A percentile compares a stretch with the other conserved stretches of the same genome.
phyloP scores from a whole-genome alignment of 2,113 vertebrate species.

The Anarhynchus alexandrinus region DNA sequence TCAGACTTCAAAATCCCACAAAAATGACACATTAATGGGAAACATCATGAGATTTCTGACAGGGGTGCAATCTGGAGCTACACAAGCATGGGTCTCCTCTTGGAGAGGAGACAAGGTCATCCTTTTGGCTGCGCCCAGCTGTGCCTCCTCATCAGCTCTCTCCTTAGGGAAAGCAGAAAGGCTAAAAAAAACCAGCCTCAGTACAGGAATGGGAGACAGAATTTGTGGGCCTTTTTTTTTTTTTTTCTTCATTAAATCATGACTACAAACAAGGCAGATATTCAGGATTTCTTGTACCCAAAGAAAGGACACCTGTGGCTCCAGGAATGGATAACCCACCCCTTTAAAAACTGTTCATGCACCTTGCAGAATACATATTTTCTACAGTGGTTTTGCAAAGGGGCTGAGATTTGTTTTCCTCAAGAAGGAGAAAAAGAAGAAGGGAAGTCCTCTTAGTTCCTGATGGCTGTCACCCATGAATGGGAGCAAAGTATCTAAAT shows the following conservation, averaged over 20 bases:
- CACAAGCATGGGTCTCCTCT: not conserved
- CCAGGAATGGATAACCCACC: not conserved
- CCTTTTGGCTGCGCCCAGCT: not conserved
- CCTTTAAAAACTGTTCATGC: not conserved
- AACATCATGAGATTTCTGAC: not conserved
- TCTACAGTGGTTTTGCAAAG: not conserved
- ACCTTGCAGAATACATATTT: not conserved
- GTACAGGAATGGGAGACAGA: not conserved
- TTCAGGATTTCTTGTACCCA: not conserved
- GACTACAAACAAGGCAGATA: not conserved
- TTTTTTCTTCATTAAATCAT: not conserved
- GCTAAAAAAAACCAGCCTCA: not conserved
- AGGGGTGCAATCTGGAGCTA: not conserved
- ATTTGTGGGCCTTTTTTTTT: not conserved
- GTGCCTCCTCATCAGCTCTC: not conserved
- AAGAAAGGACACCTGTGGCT: not conserved
- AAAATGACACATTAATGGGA: not conserved
- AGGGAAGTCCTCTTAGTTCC: not conserved
- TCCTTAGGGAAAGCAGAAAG: not conserved
- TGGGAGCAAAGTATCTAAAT: not conserved
- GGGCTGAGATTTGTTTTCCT: not conserved
- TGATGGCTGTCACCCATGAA: not conserved
- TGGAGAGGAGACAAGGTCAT: too few species aligned
- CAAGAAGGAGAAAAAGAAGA: not conserved
- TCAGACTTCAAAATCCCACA: not conserved